Conservation (phyloP, 2,113 vertebrate species). For the Pleuronectes platessa region DNA sequence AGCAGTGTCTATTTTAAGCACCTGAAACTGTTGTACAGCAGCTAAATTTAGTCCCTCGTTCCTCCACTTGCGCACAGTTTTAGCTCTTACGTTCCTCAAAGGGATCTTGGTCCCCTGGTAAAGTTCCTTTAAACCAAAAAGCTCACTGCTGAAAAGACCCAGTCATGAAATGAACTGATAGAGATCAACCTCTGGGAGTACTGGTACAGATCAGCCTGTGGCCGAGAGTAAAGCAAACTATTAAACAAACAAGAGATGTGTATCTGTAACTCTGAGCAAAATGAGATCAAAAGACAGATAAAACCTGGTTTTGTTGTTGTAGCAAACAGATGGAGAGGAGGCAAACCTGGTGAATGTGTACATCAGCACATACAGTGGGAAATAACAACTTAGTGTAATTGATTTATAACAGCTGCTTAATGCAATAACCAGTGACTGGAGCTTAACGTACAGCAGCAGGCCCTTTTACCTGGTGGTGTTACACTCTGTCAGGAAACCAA, state of each 20-base stretch:
- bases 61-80: neutral
- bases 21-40: neutral
- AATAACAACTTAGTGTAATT: no score
- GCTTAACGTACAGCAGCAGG: neutral
- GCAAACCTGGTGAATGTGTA: neutral
- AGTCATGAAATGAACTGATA: neutral
- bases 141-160: neutral
- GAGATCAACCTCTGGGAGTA: conserved; percentile 4
- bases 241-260: conserved; percentile 34
- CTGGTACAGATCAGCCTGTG: conserved; percentile 21
- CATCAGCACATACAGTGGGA: neutral
- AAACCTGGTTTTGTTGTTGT: neutral
- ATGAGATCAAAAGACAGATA: neutral
- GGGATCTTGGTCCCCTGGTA: neutral
- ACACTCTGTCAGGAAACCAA: no score
- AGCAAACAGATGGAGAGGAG: neutral
- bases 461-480: neutral
- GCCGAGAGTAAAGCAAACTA: neutral
- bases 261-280: conserved; percentile 8
- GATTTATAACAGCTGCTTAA: neutral
- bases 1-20: neutral
- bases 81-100: neutral
- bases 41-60: neutral
- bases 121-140: neutral
- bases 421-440: neutral